Conservation (phyloP, 64 coral and sea anemone species). For the Porites australiensis region DNA sequence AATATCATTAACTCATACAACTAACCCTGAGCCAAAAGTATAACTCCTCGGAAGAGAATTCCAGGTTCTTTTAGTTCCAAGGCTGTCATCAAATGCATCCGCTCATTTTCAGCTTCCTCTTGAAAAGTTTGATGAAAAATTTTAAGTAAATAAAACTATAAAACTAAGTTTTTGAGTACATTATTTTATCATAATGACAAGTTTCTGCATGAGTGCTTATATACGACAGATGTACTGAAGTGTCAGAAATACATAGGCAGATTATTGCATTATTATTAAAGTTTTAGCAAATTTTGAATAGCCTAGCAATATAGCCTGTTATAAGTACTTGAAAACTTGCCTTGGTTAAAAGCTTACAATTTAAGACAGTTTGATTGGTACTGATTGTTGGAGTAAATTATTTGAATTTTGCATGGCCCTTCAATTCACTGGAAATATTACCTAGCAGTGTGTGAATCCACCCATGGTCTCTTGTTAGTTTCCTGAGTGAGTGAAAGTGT, state of each 20-base stretch:
- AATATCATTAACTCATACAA: not conserved
- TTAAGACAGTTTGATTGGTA: no score
- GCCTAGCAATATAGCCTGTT: no score
- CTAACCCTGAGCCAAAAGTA: constrained; percentile 84
- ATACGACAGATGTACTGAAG: no score
- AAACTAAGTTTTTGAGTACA: no score
- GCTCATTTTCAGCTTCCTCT: constrained; percentile 98
- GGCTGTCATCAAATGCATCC: constrained; percentile 98
- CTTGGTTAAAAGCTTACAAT: no score
- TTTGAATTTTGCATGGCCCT: not conserved
- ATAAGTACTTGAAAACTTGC: no score
- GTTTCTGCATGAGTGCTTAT: no score
- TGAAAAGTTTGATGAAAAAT: not conserved
- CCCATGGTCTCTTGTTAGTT: constrained; percentile 94
- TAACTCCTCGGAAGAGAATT: constrained; percentile 83
- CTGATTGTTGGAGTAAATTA: not conserved
- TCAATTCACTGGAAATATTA: constrained; percentile 3
- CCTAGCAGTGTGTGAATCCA: constrained; percentile 98
- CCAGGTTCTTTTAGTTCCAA: constrained; percentile 94
- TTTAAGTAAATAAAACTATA: no score
- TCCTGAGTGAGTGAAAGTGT: constrained; percentile 91
- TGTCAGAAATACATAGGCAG: no score
- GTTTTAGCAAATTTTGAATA: no score
- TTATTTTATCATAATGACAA: no score
- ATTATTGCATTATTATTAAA: no score